Conservation (phyloP, 2,113 vertebrate species). For the Megaceryle torquata region DNA sequence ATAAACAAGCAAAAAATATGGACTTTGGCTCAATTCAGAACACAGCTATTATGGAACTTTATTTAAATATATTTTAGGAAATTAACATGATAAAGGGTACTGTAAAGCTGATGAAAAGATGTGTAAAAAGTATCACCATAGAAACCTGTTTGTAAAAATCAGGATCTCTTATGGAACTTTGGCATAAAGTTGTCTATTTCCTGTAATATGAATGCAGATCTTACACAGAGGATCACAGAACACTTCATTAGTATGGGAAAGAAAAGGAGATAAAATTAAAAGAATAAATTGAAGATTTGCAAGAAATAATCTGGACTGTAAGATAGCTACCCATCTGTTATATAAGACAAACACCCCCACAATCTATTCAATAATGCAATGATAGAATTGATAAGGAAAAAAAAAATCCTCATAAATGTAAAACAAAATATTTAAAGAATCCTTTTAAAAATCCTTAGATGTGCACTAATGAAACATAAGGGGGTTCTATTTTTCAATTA, state of each 20-base stretch:
- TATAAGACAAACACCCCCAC: neutral
- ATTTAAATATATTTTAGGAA: neutral
- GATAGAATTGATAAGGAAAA: neutral
- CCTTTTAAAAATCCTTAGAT: neutral
- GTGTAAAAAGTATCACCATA: conserved; percentile 12
- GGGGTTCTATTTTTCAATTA: neutral
- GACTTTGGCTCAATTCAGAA: neutral
- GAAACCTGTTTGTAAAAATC: conserved; percentile 29
- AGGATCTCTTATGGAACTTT: neutral
- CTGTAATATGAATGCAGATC: neutral
- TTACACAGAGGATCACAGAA: neutral
- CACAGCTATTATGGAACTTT: neutral
- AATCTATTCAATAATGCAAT: neutral
- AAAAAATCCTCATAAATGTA: neutral
- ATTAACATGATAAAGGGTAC: conserved; percentile 16
- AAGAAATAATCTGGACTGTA: neutral
- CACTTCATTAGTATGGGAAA: neutral
- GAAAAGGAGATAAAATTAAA: neutral
- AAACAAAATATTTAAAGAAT: neutral
- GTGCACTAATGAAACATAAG: neutral
- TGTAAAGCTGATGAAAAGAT: neutral
- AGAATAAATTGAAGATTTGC: neutral
- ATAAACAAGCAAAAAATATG: neutral
- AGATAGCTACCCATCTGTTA: neutral
- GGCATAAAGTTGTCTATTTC: conserved; percentile 21